phyloP scores from a whole-genome alignment of 2,888 invertebrate species.

The Netelia fuscicornis region DNA sequence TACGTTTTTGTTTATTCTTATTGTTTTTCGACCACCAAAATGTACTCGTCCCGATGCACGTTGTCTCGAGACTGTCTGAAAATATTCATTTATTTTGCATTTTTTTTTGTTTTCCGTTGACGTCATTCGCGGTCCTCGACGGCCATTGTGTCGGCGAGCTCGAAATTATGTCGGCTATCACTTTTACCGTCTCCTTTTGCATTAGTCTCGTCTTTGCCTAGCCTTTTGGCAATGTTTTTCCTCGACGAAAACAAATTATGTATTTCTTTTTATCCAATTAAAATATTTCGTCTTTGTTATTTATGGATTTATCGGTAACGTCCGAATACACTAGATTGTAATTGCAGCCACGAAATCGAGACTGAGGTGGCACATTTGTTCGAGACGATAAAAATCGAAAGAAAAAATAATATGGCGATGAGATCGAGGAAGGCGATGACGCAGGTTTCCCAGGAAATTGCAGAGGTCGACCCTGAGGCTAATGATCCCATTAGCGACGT shows the following conservation, averaged over 20 bases:
- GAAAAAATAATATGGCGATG: not conserved
- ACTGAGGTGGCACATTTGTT: conserved; percentile 9
- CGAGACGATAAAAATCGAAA: not conserved
- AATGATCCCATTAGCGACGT: conserved; percentile 37
- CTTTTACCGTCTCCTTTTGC: conserved; percentile 12
- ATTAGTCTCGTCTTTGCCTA: not conserved
- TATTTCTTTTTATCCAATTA: conserved; percentile 17
- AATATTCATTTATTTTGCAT: conserved; percentile 10
- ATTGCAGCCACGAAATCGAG: not conserved
- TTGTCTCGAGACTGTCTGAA: conserved; percentile 20
- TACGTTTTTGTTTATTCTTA: conserved; percentile 6
- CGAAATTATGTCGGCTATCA: conserved; percentile 15
- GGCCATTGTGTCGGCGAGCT: not conserved
- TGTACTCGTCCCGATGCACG: not conserved
- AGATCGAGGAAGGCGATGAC: conserved; percentile 1
- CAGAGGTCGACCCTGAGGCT: conserved; percentile 17
- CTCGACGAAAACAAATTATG: conserved; percentile 9
- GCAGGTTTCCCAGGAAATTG: conserved; percentile 9
- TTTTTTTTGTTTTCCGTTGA: conserved; percentile 16
- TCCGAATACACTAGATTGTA: not conserved
- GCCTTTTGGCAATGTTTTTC: conserved; percentile 36
- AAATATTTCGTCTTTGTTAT: not conserved
- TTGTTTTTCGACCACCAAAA: not conserved
- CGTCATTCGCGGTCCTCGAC: conserved; percentile 39
- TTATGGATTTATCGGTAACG: not conserved